A percentile compares a stretch with the other conserved stretches of the same genome.
Evolutionary conservation across 2,888 invertebrate species (phyloP).

Genomic region (Campoplex nolae): DNA sequence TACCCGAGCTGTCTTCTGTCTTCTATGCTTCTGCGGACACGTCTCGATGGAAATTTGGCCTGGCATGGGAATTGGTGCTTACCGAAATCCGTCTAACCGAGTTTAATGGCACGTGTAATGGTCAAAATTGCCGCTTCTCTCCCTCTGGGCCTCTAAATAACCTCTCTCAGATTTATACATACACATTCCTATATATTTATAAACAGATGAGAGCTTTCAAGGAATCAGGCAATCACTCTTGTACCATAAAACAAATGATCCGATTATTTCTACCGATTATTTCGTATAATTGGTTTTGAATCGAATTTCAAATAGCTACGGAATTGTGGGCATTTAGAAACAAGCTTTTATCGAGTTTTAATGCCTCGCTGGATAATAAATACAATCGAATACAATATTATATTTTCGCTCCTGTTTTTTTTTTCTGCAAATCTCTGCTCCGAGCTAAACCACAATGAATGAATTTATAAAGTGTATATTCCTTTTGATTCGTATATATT

Average conservation of each 20-base stretch:
- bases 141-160: constrained; percentile 20
- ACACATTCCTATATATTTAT: neutral
- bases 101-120: constrained; percentile 74
- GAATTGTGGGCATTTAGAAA: too few relatives aligned
- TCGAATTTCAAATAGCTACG: neutral
- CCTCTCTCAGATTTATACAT: constrained; percentile 2
- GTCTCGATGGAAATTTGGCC: constrained; percentile 70
- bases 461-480: neutral
- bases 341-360: neutral
- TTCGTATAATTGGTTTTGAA: neutral
- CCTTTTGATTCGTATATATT: constrained; percentile 1
- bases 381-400: neutral
- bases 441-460: neutral
- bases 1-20: constrained; percentile 20
- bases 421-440: neutral
- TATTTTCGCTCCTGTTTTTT: neutral
- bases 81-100: constrained; percentile 72
- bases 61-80: constrained; percentile 67
- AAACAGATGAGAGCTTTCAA: neutral
- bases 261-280: neutral
- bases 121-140: constrained; percentile 70
- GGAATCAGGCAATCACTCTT: neutral
- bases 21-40: constrained; percentile 66
- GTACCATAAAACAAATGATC: neutral
- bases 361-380: neutral